Percentiles rank a stretch among this genome's conserved stretches.
These are phyloP conservation scores for Sebastes kiyomatsui DNA, from an alignment of 2,797 vertebrate genomes.

Conservation along the genomic window DNA sequence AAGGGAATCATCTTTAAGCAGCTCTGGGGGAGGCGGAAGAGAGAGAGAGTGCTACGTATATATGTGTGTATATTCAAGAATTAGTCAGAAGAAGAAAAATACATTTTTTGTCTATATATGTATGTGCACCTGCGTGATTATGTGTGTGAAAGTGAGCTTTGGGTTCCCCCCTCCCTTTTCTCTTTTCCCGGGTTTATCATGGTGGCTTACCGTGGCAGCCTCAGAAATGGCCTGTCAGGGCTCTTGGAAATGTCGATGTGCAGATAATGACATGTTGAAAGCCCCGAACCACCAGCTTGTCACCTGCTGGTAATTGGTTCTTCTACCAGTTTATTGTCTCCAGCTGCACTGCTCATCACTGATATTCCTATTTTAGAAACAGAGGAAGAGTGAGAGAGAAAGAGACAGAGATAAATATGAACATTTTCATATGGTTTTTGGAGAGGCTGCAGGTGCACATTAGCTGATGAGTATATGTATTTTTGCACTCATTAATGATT, in stretches of 20 bases:
- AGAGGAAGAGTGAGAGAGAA: conserved; percentile 33
- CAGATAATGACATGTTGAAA: conserved; percentile 96
- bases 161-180: conserved; percentile 9
- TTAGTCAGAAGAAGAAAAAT: background rate
- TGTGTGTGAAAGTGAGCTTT: conserved; percentile 10
- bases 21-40: conserved; percentile 15
- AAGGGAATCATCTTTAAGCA: conserved; percentile 70
- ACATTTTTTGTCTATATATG: background rate
- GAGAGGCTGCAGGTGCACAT: conserved; percentile 57
- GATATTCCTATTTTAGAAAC: conserved; percentile 81
- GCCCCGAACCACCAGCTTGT: conserved; percentile 87
- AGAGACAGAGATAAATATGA: conserved; percentile 50
- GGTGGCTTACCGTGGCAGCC: conserved; percentile 72
- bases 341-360: conserved; percentile 89
- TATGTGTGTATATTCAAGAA: background rate
- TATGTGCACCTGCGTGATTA: background rate
- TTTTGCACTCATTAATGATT: conserved; percentile 28
- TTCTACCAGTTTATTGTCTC: conserved; percentile 94
- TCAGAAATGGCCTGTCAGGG: conserved; percentile 83
- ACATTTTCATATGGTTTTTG: conserved; percentile 6
- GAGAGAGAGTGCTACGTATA: background rate
- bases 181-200: conserved; percentile 65
- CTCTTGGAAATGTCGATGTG: conserved; percentile 88
- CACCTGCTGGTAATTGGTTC: conserved; percentile 93
- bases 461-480: conserved; percentile 9